Evolutionary conservation across 2,888 invertebrate genomes (phyloP).

Genomic region (Harpalus rufipes): DNA sequence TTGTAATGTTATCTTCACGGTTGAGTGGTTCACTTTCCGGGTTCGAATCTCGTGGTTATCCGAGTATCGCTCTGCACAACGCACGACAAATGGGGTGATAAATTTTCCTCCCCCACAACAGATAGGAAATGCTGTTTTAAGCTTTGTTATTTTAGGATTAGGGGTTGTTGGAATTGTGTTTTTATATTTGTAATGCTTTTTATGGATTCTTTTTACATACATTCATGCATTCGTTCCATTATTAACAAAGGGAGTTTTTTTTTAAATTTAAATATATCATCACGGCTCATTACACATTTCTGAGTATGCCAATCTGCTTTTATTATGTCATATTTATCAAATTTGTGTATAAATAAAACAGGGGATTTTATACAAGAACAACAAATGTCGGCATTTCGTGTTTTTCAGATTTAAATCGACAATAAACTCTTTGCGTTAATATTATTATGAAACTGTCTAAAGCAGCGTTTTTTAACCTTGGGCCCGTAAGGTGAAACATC

Average conservation of each 20-base stretch:
- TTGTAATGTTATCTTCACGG: constrained; percentile 55
- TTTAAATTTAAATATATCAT: too few relatives aligned
- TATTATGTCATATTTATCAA: too few relatives aligned
- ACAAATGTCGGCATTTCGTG: too few relatives aligned
- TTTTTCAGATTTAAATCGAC: too few relatives aligned
- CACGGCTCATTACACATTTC: too few relatives aligned
- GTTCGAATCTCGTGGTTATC: constrained; percentile 59
- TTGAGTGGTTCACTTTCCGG: constrained; percentile 46
- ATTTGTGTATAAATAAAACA: too few relatives aligned
- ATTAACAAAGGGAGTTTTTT: neutral
- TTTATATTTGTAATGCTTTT: neutral
- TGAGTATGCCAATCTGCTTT: too few relatives aligned
- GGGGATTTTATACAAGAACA: too few relatives aligned
- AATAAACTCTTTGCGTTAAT: too few relatives aligned
- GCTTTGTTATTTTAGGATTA: constrained; percentile 6
- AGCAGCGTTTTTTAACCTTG: too few relatives aligned
- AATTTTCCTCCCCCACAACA: constrained; percentile 30
- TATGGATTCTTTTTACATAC: neutral
- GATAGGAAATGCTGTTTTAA: constrained; percentile 45
- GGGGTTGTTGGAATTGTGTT: neutral
- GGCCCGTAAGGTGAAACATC: too few relatives aligned
- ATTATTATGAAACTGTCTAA: too few relatives aligned
- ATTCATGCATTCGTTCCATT: neutral
- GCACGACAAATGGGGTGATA: constrained; percentile 48
- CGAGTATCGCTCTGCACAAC: neutral